These are phyloP conservation scores for Cladopsammia gracilis DNA, from an alignment of 64 coral and sea anemone species.

Conservation along the genomic window DNA sequence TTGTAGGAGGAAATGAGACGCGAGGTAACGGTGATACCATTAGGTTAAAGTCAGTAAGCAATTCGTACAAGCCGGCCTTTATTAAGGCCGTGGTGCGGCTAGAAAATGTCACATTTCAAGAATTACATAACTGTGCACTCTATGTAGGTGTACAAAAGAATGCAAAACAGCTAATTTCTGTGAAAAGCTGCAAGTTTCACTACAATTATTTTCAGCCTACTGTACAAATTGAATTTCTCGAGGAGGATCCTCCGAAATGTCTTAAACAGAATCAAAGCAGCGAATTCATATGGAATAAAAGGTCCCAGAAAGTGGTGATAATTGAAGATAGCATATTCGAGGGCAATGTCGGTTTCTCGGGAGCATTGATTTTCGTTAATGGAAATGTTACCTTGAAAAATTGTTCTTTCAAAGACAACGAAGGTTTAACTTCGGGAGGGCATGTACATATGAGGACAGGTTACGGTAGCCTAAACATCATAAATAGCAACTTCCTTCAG, in stretches of 20 bases:
- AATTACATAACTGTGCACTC: neutral
- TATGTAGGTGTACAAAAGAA: neutral
- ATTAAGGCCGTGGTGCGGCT: neutral
- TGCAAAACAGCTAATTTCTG: neutral
- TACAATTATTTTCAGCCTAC: neutral
- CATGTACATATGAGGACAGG: constrained; percentile 23
- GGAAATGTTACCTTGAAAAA: constrained; percentile 19
- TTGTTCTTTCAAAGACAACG: constrained; percentile 42
- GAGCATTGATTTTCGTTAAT: constrained; percentile 8
- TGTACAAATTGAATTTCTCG: neutral
- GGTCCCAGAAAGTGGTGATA: neutral
- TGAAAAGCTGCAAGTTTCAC: neutral
- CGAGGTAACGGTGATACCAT: too few species aligned
- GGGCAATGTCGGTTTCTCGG: neutral
- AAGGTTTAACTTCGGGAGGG: neutral
- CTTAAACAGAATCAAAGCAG: neutral
- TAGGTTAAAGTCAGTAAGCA: too few species aligned
- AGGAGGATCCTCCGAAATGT: constrained; percentile 9
- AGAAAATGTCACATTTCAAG: constrained; percentile 2
- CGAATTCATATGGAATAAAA: neutral
- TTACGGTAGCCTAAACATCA: constrained; percentile 8
- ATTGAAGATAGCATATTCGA: neutral
- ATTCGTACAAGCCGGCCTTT: too few species aligned
- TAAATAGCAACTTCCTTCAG: constrained; percentile 24
- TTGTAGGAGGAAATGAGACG: too few species aligned